Base-by-base conservation (phyloP, 2,888 invertebrate genomes). In the Danaus chrysippus region DNA sequence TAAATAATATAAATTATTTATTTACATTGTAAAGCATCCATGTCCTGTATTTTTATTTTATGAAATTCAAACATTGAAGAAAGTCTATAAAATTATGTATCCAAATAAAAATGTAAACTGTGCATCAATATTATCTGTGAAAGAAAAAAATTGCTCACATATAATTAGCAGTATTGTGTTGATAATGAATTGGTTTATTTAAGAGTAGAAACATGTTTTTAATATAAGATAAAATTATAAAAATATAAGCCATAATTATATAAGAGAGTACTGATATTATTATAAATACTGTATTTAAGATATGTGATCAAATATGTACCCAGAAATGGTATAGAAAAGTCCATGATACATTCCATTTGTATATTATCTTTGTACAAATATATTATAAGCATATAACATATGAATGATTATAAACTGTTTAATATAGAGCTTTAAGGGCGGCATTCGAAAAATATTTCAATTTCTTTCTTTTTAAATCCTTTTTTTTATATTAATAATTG, bases 261-360 rank as follows among this genome's bases (percentile, higher is more conserved):
- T 86, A 87, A 86, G 83, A 81, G 84, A 85, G 88, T 90, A 88
- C 88, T 90, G 87, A 87, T 87, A 84, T 82, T 81, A 78, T 82
- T 84, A 84, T 79, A 79, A 76, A 67, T 69, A 69, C 64, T 79
- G 75, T 60, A 58, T 58, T 62, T 64, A 66, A 66, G 65, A 64
- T 61, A 76, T 76, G 79, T 82, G 77, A 81, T 77, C 75, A 77
- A 74, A 72, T 71, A 75, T 78, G 54, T 67, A 81, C 78, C 82
- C 81, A 74, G 79, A 75, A 79, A 79, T 77, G 78, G 81, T 86
- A 79, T 82, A 79, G 53, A 63, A 77, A 72, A 84, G 90, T 90
- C 89, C 86, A 90, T 83, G 83, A 82, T 81, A 89, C 90, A 90
- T 90, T 90, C 90, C 90, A 88, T 77, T 79, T 84, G 81, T 85